phyloP scores from a whole-genome alignment of 2,113 vertebrate species.

The Channa argus region DNA sequence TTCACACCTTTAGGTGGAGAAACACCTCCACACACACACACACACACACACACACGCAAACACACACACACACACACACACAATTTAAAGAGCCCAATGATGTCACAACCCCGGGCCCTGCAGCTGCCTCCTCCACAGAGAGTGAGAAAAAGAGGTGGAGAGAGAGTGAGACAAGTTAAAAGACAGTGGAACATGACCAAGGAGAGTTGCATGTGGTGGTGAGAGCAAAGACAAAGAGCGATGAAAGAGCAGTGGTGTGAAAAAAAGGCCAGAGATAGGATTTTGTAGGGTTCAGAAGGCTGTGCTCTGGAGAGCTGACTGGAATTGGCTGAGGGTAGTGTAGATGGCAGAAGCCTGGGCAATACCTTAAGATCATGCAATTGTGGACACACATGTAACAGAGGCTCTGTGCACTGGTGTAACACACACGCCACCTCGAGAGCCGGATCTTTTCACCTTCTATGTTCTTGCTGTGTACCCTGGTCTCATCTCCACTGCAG shows the following conservation, averaged over 20 bases:
- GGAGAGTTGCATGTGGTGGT: not conserved
- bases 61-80: not conserved
- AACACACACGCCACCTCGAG: not conserved
- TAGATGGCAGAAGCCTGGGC: constrained; percentile 24
- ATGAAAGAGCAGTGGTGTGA: constrained; percentile 37
- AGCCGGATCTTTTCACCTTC: constrained; percentile 12
- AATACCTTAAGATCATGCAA: constrained; percentile 28
- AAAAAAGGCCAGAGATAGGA: constrained; percentile 20
- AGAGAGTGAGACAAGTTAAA: constrained; percentile 12
- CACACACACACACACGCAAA: too few relatives aligned
- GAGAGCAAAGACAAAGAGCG: constrained; percentile 12
- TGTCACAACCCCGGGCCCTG: not conserved
- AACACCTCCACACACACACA: constrained; percentile 16
- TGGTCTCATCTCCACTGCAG: constrained; percentile 17
- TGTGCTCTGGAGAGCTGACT: constrained; percentile 27
- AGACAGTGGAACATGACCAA: constrained; percentile 4
- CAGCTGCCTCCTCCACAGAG: constrained; percentile 54
- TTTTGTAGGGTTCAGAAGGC: constrained; percentile 31
- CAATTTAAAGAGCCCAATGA: not conserved
- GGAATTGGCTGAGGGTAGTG: constrained; percentile 33
- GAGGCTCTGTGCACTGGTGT: not conserved
- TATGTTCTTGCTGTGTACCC: not conserved
- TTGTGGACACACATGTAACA: constrained; percentile 21
- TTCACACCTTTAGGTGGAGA: constrained; percentile 61
- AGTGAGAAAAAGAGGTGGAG: constrained; percentile 21